Conservation (phyloP, 2,797 vertebrate genomes). For the Notolabrus celidotus region DNA sequence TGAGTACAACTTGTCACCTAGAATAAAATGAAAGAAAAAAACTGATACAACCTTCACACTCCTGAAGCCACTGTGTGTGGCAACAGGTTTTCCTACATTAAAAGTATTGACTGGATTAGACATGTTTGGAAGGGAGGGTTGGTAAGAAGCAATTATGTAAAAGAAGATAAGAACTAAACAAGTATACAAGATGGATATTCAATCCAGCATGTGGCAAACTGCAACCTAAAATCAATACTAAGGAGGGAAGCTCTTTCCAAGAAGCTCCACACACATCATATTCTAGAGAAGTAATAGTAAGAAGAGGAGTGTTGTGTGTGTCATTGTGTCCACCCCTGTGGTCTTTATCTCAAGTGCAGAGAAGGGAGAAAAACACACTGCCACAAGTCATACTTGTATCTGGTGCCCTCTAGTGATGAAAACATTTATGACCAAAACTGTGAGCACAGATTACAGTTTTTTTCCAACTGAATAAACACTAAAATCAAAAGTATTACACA, state of each 20-base stretch:
- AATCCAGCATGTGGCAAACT: neutral
- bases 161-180: neutral
- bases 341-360: neutral
- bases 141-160: too few relatives aligned
- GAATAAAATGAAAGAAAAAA: too few relatives aligned
- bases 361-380: neutral
- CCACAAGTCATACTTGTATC: conserved; percentile 13
- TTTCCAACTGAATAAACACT: too few relatives aligned
- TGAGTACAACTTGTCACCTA: too few relatives aligned
- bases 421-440: neutral
- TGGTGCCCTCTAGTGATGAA: conserved; percentile 65
- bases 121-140: neutral
- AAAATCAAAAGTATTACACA: too few relatives aligned
- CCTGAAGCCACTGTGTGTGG: too few relatives aligned
- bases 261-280: neutral
- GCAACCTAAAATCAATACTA: neutral
- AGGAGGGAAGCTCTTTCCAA: neutral
- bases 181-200: neutral
- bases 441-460: neutral
- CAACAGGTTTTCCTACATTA: too few relatives aligned
- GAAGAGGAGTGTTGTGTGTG: too few relatives aligned
- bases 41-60: too few relatives aligned
- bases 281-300: neutral
- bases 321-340: too few relatives aligned
- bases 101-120: too few relatives aligned